Evolutionary conservation across 1,140 invertebrate species (phyloP), one percentile per base, ranked within the genome.

Genomic region (Drosophila sp.): DNA sequence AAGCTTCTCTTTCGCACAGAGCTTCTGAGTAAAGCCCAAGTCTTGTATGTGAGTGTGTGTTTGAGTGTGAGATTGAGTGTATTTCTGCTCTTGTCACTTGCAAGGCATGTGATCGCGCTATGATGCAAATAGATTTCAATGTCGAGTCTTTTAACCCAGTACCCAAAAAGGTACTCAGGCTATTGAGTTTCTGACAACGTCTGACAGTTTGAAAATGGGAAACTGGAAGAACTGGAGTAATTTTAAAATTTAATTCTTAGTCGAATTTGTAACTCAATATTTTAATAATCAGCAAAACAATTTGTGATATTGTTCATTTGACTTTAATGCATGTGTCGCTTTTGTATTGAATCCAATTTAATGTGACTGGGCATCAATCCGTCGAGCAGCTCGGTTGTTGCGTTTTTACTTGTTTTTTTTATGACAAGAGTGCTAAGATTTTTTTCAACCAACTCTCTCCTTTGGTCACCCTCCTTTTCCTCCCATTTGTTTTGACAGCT

Each of bases 101-200:
- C 27, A 21, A 45, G 34, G 53, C 78, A 61, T 80, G 78, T 80
- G 78, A 80, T 80, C 72, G 29, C 78, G 21, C 25, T 54, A 38
- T 71, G 76, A 75, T 79, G 72, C 73, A 72, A 76, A 76, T 72
- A 67, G 70, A 66, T 54, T 80, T 72, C 69, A 76, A 63, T 63
- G 66, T 32, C 45, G 63, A 54, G 29, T 41, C 16, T 25, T 41
- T 45, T 45, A 21, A 21, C 21, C 21, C 21, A 21, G 21, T 21
- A 21, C 1, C 1, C 21, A 21, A 21, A 21, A 21, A 21, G 21
- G 21, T 21, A 21, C 21, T 2, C 21, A 21, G 21, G 4, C 4
- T 21, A 21, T 21, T 21, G 21, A 21, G 21, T 21, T 21, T 21
- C 1, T 21, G 21, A 4, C 21, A 21, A 21, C 4, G 1, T 21